Conservation (phyloP, 2,113 vertebrate genomes). For the Butorides virescens region DNA sequence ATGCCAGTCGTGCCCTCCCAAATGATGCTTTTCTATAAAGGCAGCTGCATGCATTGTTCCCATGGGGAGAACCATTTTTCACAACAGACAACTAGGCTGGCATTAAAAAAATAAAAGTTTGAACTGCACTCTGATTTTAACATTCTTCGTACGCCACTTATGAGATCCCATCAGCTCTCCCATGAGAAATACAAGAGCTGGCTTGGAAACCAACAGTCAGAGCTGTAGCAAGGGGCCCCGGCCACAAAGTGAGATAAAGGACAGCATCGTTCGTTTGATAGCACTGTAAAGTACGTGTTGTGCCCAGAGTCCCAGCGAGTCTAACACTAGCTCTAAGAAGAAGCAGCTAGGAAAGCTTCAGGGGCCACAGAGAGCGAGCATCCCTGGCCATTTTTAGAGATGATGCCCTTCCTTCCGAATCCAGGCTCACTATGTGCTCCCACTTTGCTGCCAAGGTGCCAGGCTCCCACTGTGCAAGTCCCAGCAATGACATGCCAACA, state of each 20-base stretch:
- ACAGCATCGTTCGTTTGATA: neutral
- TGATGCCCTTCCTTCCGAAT: neutral
- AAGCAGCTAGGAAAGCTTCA: neutral
- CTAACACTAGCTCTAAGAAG: neutral
- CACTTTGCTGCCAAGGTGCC: neutral
- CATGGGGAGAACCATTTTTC: neutral
- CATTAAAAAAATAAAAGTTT: neutral
- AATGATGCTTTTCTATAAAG: neutral
- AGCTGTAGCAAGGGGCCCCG: neutral
- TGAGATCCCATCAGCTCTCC: neutral
- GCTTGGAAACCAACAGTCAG: neutral
- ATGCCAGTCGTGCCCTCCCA: slow-evolving; percentile 21
- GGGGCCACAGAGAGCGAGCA: neutral
- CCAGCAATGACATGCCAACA: neutral
- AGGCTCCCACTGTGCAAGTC: neutral
- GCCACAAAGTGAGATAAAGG: neutral
- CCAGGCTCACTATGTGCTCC: neutral
- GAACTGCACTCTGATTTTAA: neutral
- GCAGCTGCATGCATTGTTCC: slow-evolving; percentile 36
- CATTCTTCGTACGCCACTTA: neutral
- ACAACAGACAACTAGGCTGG: neutral
- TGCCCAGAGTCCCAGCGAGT: neutral
- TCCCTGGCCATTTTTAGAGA: neutral
- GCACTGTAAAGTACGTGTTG: neutral
- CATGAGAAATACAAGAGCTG: neutral